These are phyloP conservation scores for Diadromus collaris DNA, from an alignment of 2,888 invertebrate genomes.

Conservation along the genomic window DNA sequence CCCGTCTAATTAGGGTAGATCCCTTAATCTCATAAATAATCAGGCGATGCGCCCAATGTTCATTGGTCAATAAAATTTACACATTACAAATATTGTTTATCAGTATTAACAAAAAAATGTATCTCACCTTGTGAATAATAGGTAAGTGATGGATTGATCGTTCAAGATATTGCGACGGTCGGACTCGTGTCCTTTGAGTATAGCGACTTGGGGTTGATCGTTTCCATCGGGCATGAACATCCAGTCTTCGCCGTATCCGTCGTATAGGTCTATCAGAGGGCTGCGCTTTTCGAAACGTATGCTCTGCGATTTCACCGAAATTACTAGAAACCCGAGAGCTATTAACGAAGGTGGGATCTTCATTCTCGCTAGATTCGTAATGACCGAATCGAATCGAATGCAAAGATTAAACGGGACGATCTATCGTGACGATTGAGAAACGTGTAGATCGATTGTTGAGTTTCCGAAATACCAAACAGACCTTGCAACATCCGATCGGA, in stretches of 20 bases:
- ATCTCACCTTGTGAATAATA: constrained; percentile 75
- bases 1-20: too few relatives aligned
- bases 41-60: background rate
- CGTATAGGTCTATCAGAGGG: constrained; percentile 73
- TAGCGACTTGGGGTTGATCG: constrained; percentile 77
- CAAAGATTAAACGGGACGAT: background rate
- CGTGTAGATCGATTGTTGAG: constrained; percentile 14
- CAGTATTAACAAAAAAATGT: background rate
- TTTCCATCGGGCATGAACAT: constrained; percentile 79
- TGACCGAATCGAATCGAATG: background rate
- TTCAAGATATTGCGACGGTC: constrained; percentile 69
- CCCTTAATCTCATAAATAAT: constrained; percentile 1
- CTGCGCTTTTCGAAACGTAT: constrained; percentile 61
- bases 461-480: constrained; percentile 3
- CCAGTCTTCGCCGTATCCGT: constrained; percentile 79
- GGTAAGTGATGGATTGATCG: constrained; percentile 70
- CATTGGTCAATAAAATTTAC: constrained; percentile 1
- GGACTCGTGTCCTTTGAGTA: constrained; percentile 72
- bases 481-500: constrained; percentile 38
- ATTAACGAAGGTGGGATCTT: background rate
- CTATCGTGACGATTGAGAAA: constrained; percentile 22
- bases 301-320: constrained; percentile 15
- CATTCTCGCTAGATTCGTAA: constrained; percentile 24
- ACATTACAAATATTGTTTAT: constrained; percentile 2
- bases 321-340: constrained; percentile 27